Evolutionary conservation across 2,888 invertebrate species (phyloP).

Genomic region (Andrena chrysosceles): DNA sequence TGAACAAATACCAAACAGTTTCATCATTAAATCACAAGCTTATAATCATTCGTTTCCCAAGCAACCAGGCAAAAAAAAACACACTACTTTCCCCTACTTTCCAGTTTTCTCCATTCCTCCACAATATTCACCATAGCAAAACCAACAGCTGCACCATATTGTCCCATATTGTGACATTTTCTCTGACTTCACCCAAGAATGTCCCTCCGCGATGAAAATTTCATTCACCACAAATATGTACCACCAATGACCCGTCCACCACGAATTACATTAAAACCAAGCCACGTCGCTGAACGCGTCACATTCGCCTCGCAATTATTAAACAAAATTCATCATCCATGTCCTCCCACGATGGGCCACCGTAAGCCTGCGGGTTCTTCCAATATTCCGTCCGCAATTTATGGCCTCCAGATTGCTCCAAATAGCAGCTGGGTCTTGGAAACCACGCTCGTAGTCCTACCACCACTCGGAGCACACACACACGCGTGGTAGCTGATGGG

Average conservation of each 20-base stretch:
- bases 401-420: conserved; percentile 64
- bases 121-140: no score
- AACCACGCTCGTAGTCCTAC: conserved; percentile 6
- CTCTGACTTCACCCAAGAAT: no score
- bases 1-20: no score
- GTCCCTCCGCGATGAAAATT: no score
- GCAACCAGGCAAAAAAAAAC: no score
- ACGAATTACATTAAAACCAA: background rate
- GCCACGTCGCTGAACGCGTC: background rate
- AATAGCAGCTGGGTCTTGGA: conserved; percentile 63
- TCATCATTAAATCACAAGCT: no score
- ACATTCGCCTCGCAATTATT: conserved; percentile 26
- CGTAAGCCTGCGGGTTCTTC: conserved; percentile 41
- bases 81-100: no score
- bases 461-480: background rate
- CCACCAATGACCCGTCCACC: background rate
- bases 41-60: no score
- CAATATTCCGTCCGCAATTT: conserved; percentile 66
- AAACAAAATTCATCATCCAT: conserved; percentile 46
- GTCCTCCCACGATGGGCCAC: background rate
- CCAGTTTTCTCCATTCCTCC: no score
- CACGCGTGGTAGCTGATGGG: conserved; percentile 48
- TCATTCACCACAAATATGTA: no score
- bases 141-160: no score
- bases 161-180: no score